phyloP scores from a whole-genome alignment of 1,140 invertebrate genomes.

The Littorina saxatilis region DNA sequence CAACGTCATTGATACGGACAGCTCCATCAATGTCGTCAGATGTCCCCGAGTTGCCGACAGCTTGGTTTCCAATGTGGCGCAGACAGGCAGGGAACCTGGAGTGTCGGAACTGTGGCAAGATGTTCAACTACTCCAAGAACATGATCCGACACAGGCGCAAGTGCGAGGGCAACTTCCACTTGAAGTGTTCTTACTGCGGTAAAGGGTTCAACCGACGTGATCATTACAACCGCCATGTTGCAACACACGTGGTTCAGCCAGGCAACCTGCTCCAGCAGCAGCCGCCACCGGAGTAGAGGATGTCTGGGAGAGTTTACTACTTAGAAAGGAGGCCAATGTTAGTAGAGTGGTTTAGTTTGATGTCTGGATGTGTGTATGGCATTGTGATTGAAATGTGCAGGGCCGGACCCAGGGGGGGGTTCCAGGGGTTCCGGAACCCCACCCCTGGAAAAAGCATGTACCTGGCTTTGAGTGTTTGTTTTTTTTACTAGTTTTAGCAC shows the following conservation, averaged over 20 bases:
- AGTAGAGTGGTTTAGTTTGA: not conserved
- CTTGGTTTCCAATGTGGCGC: not conserved
- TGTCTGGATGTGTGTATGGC: not conserved
- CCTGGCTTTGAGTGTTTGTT: too few relatives aligned
- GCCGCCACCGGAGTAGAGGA: not conserved
- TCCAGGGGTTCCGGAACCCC: too few relatives aligned
- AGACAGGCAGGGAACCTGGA: not conserved
- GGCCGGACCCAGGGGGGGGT: too few relatives aligned
- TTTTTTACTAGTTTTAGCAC: too few relatives aligned
- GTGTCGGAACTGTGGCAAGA: conserved; percentile 32
- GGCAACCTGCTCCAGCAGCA: not conserved
- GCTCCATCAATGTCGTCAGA: not conserved
- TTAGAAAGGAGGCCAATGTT: not conserved
- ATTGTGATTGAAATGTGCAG: too few relatives aligned
- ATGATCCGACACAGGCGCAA: conserved; percentile 22
- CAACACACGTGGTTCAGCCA: not conserved
- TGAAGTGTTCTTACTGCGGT: conserved; percentile 15
- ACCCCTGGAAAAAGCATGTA: too few relatives aligned
- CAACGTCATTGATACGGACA: not conserved
- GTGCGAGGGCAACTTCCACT: conserved; percentile 28
- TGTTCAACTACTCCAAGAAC: conserved; percentile 28
- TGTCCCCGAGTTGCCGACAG: not conserved
- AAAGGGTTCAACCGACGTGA: conserved; percentile 22
- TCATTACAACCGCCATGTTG: conserved; percentile 9
- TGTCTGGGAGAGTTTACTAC: not conserved